Evolutionary conservation across 2,797 vertebrate genomes (phyloP).

Genomic region (Tadarida brasiliensis): DNA sequence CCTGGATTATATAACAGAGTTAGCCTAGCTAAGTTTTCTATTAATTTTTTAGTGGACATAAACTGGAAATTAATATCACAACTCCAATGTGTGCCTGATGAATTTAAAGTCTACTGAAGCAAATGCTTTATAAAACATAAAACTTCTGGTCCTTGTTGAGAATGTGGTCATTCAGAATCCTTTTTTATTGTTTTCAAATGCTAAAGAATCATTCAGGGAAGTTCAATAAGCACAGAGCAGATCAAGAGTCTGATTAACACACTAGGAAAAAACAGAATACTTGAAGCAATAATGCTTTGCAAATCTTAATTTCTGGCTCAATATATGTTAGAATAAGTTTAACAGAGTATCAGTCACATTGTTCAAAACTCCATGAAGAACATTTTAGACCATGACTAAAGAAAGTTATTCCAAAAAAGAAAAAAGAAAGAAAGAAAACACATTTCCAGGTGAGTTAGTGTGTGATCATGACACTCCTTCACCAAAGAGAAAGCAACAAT

Average conservation of each 20-base stretch:
- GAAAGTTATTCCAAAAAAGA: background rate
- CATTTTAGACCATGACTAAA: conserved; percentile 25
- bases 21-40: background rate
- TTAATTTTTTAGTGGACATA: background rate
- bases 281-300: background rate
- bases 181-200: conserved; percentile 29
- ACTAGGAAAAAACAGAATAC: background rate
- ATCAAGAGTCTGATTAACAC: background rate
- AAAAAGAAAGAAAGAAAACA: background rate
- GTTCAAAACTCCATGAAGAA: conserved; percentile 10
- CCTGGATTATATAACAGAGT: background rate
- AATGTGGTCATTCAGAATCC: background rate
- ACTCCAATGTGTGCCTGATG: background rate
- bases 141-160: background rate
- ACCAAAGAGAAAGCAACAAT: background rate
- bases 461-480: background rate
- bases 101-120: conserved; percentile 19
- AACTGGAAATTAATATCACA: background rate
- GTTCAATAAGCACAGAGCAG: background rate
- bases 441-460: background rate
- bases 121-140: conserved; percentile 15
- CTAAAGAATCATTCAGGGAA: background rate
- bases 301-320: background rate
- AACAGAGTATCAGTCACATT: background rate
- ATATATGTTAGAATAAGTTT: background rate